Evolutionary conservation across 2,888 invertebrate species (phyloP).

Genomic region (Ptilodon capucinus): DNA sequence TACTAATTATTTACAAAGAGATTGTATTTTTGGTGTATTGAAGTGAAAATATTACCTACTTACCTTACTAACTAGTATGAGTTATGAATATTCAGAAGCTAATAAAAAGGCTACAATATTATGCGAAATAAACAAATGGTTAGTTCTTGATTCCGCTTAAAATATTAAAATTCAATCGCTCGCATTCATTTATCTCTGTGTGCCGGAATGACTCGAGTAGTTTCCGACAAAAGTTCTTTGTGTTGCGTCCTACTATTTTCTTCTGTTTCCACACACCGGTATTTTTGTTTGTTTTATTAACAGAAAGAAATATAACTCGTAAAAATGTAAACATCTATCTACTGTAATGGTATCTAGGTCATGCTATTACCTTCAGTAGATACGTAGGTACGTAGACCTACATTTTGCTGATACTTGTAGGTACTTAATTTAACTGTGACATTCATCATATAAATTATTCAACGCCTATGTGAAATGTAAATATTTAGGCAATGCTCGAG

Average conservation of each 20-base stretch:
- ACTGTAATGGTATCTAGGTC: too few relatives aligned
- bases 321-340: too few relatives aligned
- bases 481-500: slow-evolving; percentile 36
- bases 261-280: slow-evolving; percentile 19
- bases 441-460: slow-evolving; percentile 18
- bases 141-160: slow-evolving; percentile 3
- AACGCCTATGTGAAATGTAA: slow-evolving; percentile 22
- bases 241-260: slow-evolving; percentile 36
- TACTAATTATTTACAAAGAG: too few relatives aligned
- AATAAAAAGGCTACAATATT: too few relatives aligned
- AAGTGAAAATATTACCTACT: too few relatives aligned
- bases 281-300: slow-evolving; percentile 27
- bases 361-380: too few relatives aligned
- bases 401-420: neutral
- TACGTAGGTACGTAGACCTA: too few relatives aligned
- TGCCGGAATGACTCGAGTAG: slow-evolving; percentile 23
- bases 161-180: slow-evolving; percentile 35
- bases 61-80: too few relatives aligned
- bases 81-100: too few relatives aligned
- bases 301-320: too few relatives aligned
- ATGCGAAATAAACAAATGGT: neutral
- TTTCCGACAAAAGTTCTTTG: slow-evolving; percentile 36
- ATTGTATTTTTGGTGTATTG: too few relatives aligned
- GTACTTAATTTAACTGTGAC: too few relatives aligned
- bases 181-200: slow-evolving; percentile 25